These are phyloP conservation scores for Pagrus major DNA, from an alignment of 2,113 vertebrate genomes.

Conservation along the genomic window DNA sequence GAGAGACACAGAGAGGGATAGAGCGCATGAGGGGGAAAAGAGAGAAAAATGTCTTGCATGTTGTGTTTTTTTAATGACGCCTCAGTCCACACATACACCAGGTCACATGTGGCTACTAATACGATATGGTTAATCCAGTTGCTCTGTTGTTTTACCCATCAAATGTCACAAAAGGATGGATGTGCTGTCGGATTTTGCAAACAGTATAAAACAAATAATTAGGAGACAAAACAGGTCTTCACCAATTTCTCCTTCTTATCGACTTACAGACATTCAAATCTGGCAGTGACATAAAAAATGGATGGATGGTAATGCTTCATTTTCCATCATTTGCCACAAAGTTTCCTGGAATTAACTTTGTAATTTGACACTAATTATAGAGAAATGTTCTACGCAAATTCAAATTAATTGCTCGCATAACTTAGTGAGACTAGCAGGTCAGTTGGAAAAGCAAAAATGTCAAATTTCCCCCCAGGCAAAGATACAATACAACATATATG, in stretches of 20 bases:
- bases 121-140: neutral
- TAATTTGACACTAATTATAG: neutral
- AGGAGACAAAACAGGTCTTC: neutral
- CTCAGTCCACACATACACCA: neutral
- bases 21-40: neutral
- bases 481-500: neutral
- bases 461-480: neutral
- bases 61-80: neutral
- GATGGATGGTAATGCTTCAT: neutral
- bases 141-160: neutral
- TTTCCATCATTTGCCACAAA: neutral
- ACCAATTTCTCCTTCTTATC: neutral
- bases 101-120: neutral
- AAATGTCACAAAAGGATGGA: neutral
- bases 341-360: neutral
- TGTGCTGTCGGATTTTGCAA: neutral
- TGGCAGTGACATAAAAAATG: neutral
- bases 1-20: conserved; percentile 20
- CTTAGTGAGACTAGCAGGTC: neutral
- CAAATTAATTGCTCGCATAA: neutral
- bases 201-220: neutral
- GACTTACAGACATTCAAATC: neutral
- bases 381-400: neutral
- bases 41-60: neutral
- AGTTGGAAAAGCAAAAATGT: neutral